Evolutionary conservation across 2,888 invertebrate species (phyloP).

Genomic region (Zeuzera pyrina): DNA sequence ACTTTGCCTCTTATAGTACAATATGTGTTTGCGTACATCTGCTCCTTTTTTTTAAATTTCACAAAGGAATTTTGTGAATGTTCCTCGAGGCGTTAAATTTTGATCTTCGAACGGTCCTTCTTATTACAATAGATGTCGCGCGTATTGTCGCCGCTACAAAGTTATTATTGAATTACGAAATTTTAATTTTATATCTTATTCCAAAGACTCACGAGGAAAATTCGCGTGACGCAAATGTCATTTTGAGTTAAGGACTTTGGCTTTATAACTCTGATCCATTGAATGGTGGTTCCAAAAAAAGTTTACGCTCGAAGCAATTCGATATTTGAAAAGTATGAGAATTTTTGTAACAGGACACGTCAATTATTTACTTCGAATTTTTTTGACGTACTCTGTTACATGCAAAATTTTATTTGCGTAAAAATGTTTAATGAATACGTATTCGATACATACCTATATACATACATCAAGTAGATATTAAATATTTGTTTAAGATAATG

Average conservation of each 20-base stretch:
- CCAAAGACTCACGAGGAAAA: neutral
- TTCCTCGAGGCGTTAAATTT: constrained; percentile 52
- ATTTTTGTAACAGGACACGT: constrained; percentile 30
- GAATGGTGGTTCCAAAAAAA: constrained; percentile 15
- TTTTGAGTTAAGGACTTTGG: neutral
- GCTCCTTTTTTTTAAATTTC: constrained; percentile 21
- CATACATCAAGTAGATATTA: too few species aligned
- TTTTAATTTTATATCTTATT: neutral
- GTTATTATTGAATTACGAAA: too few species aligned
- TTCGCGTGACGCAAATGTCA: constrained; percentile 3
- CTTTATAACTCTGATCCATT: constrained; percentile 4
- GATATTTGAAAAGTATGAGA: constrained; percentile 11
- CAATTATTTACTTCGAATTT: constrained; percentile 23
- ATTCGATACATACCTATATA: too few species aligned
- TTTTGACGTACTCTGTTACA: neutral
- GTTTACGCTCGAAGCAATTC: constrained; percentile 14
- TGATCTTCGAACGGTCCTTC: constrained; percentile 28
- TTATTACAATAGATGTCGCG: constrained; percentile 28
- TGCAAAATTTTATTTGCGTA: too few species aligned
- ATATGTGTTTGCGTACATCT: constrained; percentile 47
- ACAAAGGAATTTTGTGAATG: constrained; percentile 30
- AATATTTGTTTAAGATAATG: too few species aligned
- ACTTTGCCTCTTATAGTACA: constrained; percentile 37
- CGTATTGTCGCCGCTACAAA: too few species aligned
- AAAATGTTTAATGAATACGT: too few species aligned